A percentile compares a stretch with the other conserved stretches of the same genome.
phyloP scores from a whole-genome alignment of 2,113 vertebrate genomes.

The Mesoclemmys tuberculata region DNA sequence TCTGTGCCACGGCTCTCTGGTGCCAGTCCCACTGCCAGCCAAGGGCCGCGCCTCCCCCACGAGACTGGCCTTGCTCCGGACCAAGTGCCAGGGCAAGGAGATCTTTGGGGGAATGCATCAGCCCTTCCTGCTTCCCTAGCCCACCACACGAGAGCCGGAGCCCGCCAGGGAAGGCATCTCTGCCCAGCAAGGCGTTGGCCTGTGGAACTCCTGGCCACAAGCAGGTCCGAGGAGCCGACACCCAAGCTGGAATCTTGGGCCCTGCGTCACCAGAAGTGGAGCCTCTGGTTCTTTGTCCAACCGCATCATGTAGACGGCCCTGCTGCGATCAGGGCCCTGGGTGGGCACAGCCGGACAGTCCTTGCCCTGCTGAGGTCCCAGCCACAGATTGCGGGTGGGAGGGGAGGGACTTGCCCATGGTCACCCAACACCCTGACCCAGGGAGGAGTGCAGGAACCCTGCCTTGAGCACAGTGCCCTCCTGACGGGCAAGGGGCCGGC shows the following conservation, averaged over 20 bases:
- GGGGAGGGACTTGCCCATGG: not conserved
- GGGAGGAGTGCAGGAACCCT: not conserved
- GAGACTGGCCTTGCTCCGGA: too few relatives aligned
- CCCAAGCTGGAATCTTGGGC: not conserved
- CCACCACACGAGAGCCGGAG: too few relatives aligned
- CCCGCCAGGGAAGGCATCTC: too few relatives aligned
- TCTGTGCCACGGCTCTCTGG: not conserved
- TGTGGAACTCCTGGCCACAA: not conserved
- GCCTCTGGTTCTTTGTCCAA: not conserved
- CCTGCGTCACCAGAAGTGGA: not conserved
- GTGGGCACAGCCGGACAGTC: not conserved
- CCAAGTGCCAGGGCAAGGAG: not conserved
- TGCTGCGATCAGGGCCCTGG: not conserved
- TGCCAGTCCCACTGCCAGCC: too few relatives aligned
- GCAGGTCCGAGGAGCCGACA: not conserved
- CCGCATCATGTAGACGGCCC: not conserved
- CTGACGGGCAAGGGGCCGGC: not conserved
- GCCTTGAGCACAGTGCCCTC: too few relatives aligned
- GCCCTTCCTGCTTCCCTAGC: not conserved
- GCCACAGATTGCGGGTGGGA: not conserved
- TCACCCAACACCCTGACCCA: fast-evolving
- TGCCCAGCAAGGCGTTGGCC: not conserved
- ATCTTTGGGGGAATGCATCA: not conserved
- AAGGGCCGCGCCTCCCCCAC: not conserved
- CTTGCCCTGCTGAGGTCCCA: too few relatives aligned